Conservation (phyloP, 2,888 invertebrate genomes). For the Coremacera marginata region DNA sequence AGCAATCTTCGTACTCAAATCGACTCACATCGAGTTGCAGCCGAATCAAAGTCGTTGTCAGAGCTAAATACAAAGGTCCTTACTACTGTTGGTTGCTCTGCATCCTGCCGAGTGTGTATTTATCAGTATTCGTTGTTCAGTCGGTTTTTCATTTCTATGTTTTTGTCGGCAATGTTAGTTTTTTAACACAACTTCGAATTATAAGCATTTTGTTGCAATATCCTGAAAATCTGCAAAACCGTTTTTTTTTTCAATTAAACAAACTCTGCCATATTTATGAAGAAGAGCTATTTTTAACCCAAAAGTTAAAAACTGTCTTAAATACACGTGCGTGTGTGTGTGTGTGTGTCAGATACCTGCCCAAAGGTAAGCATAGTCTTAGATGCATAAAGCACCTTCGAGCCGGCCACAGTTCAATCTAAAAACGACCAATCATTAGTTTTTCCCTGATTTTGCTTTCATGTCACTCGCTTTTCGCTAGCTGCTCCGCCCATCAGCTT, state of each 20-base stretch:
- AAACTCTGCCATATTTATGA: too few species aligned
- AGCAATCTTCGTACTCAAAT: neutral
- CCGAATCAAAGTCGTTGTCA: neutral
- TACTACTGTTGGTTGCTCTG: slow-evolving; percentile 17
- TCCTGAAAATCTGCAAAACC: too few species aligned
- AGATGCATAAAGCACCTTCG: too few species aligned
- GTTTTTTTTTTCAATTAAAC: too few species aligned
- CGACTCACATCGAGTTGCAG: neutral
- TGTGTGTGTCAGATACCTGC: too few species aligned
- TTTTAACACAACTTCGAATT: neutral
- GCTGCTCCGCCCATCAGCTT: neutral
- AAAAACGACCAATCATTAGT: neutral
- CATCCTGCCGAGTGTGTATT: slow-evolving; percentile 21
- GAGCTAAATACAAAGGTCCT: neutral
- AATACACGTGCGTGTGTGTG: too few species aligned
- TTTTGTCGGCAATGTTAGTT: neutral
- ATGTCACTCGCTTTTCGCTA: neutral
- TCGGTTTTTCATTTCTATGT: neutral
- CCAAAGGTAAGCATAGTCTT: too few species aligned
- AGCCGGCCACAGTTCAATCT: too few species aligned
- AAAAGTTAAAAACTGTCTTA: too few species aligned
- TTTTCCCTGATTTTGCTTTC: neutral
- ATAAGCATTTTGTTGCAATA: too few species aligned
- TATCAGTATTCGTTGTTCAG: neutral
- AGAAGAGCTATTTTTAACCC: too few species aligned